Conservation (phyloP, 2,113 vertebrate species). For the Grammatotria lemairii region DNA sequence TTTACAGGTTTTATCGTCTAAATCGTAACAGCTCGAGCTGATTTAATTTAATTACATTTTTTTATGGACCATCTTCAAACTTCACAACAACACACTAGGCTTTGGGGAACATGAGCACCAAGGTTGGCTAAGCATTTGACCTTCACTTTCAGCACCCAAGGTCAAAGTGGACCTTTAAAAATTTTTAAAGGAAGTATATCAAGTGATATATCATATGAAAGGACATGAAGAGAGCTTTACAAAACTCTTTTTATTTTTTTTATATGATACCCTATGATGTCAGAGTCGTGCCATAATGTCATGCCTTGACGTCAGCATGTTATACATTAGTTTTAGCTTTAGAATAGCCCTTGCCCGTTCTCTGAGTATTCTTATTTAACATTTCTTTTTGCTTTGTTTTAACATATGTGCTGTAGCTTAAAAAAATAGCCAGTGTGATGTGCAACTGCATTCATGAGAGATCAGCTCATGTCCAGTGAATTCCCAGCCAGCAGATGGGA, state of each 20-base stretch:
- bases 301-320: not conserved
- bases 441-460: not conserved
- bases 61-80: not conserved
- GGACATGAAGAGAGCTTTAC: not conserved
- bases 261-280: not conserved
- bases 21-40: not conserved
- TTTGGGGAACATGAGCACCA: not conserved
- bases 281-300: not conserved
- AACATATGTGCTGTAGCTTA: not conserved
- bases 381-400: not conserved
- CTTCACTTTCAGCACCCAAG: not conserved
- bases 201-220: not conserved
- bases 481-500: not conserved
- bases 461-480: not conserved
- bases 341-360: not conserved
- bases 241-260: fast-evolving
- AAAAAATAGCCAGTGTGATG: not conserved
- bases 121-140: not conserved
- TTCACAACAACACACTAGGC: not conserved
- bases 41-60: not conserved
- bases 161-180: not conserved
- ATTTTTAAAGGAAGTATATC: fast-evolving
- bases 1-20: not conserved
- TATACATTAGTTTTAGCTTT: not conserved
- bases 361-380: not conserved